Base-by-base conservation (phyloP, 2,113 vertebrate species). In the Plotosus lineatus region DNA sequence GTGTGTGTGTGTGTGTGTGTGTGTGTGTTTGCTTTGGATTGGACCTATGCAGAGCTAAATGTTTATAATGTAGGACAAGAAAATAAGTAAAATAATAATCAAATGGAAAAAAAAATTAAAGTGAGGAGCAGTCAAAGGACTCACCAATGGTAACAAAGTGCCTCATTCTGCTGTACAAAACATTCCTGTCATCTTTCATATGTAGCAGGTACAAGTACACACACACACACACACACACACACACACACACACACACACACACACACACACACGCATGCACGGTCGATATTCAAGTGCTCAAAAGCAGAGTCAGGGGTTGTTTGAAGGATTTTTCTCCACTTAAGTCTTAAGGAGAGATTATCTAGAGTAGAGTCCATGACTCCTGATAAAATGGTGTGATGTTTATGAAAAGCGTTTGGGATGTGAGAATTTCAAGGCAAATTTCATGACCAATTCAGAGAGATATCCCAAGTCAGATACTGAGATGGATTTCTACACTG, bases 221-320 rank as follows among this genome's bases (percentile, higher is more conserved):
- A n/a, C n/a, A n/a, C n/a, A 33, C 2, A 23, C 7, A 44, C 23
- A 60, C 12, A 36, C 11, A 46, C 75, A 61, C 55, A 61, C 38
- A 60, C 36, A 58, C 11, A 58, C 50, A 75, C 28, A 75, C n/a
- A 72, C 38, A 72, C 21, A 28, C n/a, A 46, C n/a, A 51, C 71
- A 74, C 17, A 51, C 7, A 21, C 36, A 42, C 15, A 36, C 21
- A 42, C 4, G 19, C 1, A 31, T 1, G 4, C 2, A 46, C 6
- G 14, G 42, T 48, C 3, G 8, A 28, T 31, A 31, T 50, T 71
- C 26, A 31, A 31, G 15, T 31, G 21, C 21, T 40, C 4, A 68
- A 42, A 9, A 26, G 23, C 23, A n/a, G 4, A 68, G 38, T 26
- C 38, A 42, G 40, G 38, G 42, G 23, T 68, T 26, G 42, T 7